Evolutionary conservation across 2,797 vertebrate genomes (phyloP).

Genomic region (Tarsius wallacei): DNA sequence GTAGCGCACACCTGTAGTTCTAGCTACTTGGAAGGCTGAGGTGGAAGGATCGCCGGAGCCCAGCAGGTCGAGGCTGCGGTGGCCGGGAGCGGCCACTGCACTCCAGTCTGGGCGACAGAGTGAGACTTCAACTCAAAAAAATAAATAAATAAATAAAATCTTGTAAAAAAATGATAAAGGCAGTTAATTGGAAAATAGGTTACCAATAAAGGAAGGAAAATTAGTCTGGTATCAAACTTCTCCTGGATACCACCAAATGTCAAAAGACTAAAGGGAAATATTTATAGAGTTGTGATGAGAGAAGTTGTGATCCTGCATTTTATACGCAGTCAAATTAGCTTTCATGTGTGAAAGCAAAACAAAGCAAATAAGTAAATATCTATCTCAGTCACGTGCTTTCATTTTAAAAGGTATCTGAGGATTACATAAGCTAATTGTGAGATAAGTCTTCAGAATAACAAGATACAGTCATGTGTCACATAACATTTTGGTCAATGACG

Average conservation of each 20-base stretch:
- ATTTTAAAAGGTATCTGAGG: neutral
- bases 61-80: too few species aligned
- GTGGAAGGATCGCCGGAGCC: too few species aligned
- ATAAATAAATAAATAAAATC: neutral
- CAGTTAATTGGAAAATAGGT: neutral
- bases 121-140: too few species aligned
- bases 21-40: too few species aligned
- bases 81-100: too few species aligned
- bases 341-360: neutral
- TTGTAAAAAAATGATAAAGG: neutral
- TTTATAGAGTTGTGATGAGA: neutral
- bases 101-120: too few species aligned
- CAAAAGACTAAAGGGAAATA: neutral
- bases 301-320: neutral
- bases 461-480: neutral
- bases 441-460: neutral
- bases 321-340: neutral
- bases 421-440: neutral
- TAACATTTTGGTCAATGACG: neutral
- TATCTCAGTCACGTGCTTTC: neutral
- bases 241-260: neutral
- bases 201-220: conserved; percentile 9
- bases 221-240: neutral
- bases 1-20: too few species aligned
- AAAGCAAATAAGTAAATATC: neutral